Percentiles rank a stretch among this genome's conserved stretches.
phyloP scores from a whole-genome alignment of 2,113 vertebrate genomes.

The Tichodroma muraria region DNA sequence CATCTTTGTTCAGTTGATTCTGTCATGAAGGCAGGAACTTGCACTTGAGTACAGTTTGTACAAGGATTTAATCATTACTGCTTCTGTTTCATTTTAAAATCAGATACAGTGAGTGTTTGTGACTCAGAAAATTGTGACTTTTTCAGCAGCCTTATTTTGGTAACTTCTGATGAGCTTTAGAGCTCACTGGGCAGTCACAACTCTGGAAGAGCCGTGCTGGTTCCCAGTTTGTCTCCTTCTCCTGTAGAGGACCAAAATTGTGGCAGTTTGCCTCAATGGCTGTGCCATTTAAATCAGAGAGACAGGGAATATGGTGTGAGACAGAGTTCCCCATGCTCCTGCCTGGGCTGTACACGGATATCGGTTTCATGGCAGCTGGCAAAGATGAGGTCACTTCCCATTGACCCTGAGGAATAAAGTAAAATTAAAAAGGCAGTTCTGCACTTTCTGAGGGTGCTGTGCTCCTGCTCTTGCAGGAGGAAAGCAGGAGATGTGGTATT shows the following conservation, averaged over 20 bases:
- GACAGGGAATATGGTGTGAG: background rate
- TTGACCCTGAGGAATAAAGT: background rate
- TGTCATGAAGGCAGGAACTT: background rate
- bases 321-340: background rate
- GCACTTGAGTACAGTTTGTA: background rate
- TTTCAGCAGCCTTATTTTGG: background rate
- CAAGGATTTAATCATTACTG: background rate
- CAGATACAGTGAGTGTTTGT: background rate
- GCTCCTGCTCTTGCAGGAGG: background rate
- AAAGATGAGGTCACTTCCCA: background rate
- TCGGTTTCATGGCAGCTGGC: background rate
- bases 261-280: background rate
- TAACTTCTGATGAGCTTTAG: background rate
- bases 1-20: background rate
- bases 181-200: background rate
- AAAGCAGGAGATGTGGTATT: background rate
- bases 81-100: background rate
- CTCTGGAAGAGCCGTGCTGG: accelerated
- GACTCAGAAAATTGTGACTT: background rate
- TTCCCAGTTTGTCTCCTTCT: background rate
- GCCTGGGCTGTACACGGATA: background rate
- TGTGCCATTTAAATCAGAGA: background rate
- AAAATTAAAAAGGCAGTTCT: background rate
- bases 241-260: background rate
- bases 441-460: background rate